phyloP scores from a whole-genome alignment of 1,140 invertebrate species.

The Zophobas morio region DNA sequence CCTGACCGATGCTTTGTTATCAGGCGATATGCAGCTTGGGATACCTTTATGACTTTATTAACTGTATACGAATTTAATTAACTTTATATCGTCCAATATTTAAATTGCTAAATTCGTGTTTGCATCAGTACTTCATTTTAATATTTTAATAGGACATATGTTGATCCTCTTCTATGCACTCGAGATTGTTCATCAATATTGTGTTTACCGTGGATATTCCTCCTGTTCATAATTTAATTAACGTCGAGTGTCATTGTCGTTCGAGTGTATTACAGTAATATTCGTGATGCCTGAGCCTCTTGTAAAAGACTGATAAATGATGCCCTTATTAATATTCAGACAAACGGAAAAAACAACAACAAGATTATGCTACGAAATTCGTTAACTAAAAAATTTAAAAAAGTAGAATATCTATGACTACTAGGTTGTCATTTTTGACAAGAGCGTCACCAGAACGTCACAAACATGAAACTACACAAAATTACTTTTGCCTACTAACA shows the following conservation, averaged over 20 bases:
- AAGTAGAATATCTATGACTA: no score
- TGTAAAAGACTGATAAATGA: not conserved
- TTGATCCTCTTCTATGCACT: constrained; percentile 38
- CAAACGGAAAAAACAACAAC: no score
- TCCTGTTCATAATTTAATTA: constrained; percentile 38
- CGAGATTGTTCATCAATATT: constrained; percentile 43
- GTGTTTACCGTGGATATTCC: constrained; percentile 22
- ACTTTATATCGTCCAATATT: constrained; percentile 55
- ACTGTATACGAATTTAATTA: constrained; percentile 57
- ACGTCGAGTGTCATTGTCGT: constrained; percentile 19
- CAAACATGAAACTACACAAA: no score
- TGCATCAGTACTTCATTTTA: constrained; percentile 51
- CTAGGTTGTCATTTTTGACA: no score
- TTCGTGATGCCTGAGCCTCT: not conserved
- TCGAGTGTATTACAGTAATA: constrained; percentile 17
- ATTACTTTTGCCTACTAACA: no score
- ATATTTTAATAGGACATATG: constrained; percentile 57
- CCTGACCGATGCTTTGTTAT: constrained; percentile 59
- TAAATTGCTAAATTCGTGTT: constrained; percentile 50
- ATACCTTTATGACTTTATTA: constrained; percentile 59
- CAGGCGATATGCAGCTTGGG: constrained; percentile 58
- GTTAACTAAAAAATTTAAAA: no score
- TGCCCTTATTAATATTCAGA: not conserved
- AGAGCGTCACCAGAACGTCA: no score
- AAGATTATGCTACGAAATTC: no score